A percentile compares a stretch with the other conserved stretches of the same genome.
Evolutionary conservation across 2,797 vertebrate genomes (phyloP).

Genomic region (Remorina albescens): DNA sequence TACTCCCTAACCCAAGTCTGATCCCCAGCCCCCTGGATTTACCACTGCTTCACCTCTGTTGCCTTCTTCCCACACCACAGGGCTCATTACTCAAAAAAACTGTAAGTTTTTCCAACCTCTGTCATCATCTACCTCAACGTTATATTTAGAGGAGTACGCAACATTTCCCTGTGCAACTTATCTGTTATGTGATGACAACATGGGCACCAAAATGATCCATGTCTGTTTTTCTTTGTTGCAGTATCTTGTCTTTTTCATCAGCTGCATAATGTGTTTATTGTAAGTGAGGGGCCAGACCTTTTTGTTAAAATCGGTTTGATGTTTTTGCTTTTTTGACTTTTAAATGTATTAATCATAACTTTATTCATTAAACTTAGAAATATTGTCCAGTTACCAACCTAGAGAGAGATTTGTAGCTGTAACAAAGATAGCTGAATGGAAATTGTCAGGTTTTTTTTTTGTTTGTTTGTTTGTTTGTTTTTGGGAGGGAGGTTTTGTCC

Average conservation of each 20-base stretch:
- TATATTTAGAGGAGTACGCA: conserved; percentile 16
- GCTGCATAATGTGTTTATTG: not conserved
- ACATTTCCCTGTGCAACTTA: conserved; percentile 10
- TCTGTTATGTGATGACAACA: conserved; percentile 35
- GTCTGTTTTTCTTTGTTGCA: conserved; percentile 16
- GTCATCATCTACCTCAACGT: conserved; percentile 34
- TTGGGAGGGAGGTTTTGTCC: too few species aligned
- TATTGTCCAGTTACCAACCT: not conserved
- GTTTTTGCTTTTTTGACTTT: not conserved
- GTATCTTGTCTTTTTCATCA: not conserved
- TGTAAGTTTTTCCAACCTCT: conserved; percentile 45
- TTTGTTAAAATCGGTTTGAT: not conserved
- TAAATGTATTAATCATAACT: not conserved
- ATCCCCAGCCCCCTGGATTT: conserved; percentile 36
- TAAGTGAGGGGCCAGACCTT: not conserved
- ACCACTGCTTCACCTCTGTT: conserved; percentile 56
- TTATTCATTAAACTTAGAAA: not conserved
- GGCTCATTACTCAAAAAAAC: conserved; percentile 64
- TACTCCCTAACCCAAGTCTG: conserved; percentile 45
- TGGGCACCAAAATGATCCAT: conserved; percentile 20
- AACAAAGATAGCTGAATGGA: not conserved
- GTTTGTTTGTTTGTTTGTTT: too few species aligned
- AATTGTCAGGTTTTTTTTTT: too few species aligned
- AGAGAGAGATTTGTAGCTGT: not conserved
- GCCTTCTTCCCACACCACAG: conserved; percentile 49